Conservation (phyloP, 2,113 vertebrate species). For the Mus pahari region DNA sequence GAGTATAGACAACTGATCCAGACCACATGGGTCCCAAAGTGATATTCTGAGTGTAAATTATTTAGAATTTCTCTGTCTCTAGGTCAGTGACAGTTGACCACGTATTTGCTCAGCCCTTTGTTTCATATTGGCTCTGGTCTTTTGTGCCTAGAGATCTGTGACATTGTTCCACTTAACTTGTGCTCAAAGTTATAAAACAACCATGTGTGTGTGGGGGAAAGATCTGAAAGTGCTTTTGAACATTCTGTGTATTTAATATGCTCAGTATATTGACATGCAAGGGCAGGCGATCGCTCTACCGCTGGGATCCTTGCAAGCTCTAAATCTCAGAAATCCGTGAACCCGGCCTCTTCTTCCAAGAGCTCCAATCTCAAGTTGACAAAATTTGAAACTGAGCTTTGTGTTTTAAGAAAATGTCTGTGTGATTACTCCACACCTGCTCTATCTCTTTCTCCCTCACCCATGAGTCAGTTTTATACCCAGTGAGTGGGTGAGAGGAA, state of each 20-base stretch:
- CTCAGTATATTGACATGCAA: background rate
- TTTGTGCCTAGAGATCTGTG: slow-evolving; percentile 33
- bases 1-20: slow-evolving; percentile 19
- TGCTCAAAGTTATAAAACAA: slow-evolving; percentile 20
- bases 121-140: slow-evolving; percentile 60
- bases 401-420: slow-evolving; percentile 6
- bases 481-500: slow-evolving; percentile 9
- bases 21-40: background rate
- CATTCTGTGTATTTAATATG: background rate
- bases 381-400: background rate
- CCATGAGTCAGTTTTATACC: background rate
- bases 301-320: background rate
- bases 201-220: background rate
- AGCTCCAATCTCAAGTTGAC: background rate
- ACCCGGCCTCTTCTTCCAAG: background rate
- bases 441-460: background rate
- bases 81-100: slow-evolving; percentile 5
- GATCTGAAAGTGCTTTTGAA: background rate
- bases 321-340: slow-evolving; percentile 9
- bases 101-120: slow-evolving; percentile 58
- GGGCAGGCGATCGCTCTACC: background rate
- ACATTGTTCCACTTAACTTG: slow-evolving; percentile 47
- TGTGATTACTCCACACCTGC: background rate
- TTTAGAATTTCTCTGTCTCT: slow-evolving; percentile 12
- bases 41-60: slow-evolving; percentile 62